These are phyloP conservation scores for Leucoma salicis DNA, from an alignment of 2,888 invertebrate genomes.

Conservation along the genomic window DNA sequence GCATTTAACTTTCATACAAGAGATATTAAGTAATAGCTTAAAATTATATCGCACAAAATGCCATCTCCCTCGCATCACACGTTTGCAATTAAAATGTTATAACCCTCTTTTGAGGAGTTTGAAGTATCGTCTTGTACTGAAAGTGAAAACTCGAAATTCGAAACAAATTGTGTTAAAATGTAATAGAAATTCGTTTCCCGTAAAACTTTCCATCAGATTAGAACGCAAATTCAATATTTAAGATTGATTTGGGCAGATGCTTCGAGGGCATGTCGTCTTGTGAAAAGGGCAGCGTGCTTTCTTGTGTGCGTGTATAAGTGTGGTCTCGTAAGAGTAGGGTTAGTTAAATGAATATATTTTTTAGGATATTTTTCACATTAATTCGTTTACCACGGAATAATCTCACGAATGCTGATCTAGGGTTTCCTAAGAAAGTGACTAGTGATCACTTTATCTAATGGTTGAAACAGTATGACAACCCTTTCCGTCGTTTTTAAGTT, in stretches of 20 bases:
- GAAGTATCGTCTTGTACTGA: conserved; percentile 52
- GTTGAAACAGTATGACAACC: no score
- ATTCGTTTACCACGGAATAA: no score
- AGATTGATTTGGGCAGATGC: conserved; percentile 80
- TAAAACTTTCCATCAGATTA: conserved; percentile 78
- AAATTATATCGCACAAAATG: conserved; percentile 35
- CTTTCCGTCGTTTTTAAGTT: no score
- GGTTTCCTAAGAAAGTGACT: no score
- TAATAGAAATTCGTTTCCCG: conserved; percentile 80
- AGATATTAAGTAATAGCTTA: not conserved
- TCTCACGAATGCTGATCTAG: no score
- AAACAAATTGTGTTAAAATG: conserved; percentile 79
- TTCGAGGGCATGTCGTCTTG: conserved; percentile 56
- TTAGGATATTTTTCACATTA: no score
- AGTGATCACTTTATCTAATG: no score
- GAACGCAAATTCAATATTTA: conserved; percentile 80
- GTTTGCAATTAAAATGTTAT: conserved; percentile 64
- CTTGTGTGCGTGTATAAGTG: not conserved
- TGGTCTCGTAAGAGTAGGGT: not conserved
- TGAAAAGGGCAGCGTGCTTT: conserved; percentile 46
- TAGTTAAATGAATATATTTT: no score
- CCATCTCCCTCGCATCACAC: conserved; percentile 46
- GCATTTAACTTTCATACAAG: not conserved
- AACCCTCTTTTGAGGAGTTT: conserved; percentile 55
- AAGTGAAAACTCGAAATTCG: conserved; percentile 77